These are phyloP conservation scores for Mesoligia furuncula DNA, from an alignment of 2,888 invertebrate genomes.

Conservation along the genomic window DNA sequence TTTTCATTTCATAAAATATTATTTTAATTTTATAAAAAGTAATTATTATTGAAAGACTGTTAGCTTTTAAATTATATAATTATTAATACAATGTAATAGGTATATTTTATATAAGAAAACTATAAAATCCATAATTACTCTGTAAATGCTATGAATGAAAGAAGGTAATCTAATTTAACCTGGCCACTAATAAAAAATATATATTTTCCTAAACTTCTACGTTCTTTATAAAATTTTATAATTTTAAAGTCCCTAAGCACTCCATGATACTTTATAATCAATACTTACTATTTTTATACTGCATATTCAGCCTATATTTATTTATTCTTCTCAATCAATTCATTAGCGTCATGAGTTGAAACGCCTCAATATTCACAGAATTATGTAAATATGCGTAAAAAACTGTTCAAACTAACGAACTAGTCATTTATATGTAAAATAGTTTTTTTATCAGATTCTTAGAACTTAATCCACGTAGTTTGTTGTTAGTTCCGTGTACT, in stretches of 20 bases:
- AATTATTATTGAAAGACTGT: too few species aligned
- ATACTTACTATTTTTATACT: neutral
- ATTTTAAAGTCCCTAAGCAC: neutral
- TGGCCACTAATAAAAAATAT: too few species aligned
- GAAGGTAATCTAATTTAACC: too few species aligned
- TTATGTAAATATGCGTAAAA: neutral
- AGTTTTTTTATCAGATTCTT: conserved; percentile 14
- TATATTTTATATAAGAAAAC: too few species aligned
- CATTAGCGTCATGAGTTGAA: neutral
- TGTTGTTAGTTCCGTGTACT: conserved; percentile 16
- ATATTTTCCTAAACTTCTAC: neutral
- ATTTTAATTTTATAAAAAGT: neutral
- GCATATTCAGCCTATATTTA: too few species aligned
- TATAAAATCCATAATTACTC: too few species aligned
- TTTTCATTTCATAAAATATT: neutral
- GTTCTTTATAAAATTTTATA: neutral
- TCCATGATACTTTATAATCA: too few species aligned
- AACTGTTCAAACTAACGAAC: neutral
- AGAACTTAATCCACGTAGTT: neutral
- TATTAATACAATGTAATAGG: too few species aligned
- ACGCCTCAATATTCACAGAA: neutral
- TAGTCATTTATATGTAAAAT: conserved; percentile 39
- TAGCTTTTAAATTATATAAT: too few species aligned
- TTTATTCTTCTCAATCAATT: neutral
- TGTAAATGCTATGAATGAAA: too few species aligned